Evolutionary conservation across 2,113 vertebrate species (phyloP), one percentile per base, ranked within the genome.

Genomic region (Rousettus leschenaultii): DNA sequence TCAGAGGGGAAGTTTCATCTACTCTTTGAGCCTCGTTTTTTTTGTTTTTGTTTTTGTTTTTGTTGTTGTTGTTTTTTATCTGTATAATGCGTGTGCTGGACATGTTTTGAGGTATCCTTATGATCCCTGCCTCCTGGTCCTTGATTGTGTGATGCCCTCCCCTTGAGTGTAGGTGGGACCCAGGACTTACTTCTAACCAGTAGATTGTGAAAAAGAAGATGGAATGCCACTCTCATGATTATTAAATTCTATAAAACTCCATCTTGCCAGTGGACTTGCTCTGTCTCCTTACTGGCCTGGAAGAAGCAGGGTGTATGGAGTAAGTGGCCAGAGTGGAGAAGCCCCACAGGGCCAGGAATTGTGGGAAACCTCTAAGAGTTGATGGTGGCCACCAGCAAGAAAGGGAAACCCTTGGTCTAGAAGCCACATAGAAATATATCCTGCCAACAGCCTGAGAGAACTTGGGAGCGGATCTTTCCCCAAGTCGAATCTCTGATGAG

Each of bases 201-300:
- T 24, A 14, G 70, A 57, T 43, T 18, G 6, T 48, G 79, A 57
- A 40, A 65, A 43, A 92, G n/a, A 26, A 14, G 38, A 40, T 33
- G 24, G 38, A 5, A 33, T 59, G 3, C 3, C 3, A 1, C 3
- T 9, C 59, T 74, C 2, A 0, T 38, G 57, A 38, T 40, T 70
- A 10, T 48, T 75, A 1, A 40, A 1, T 33, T 40, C 5, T 21
- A 0, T 19, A 43, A n/a, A 65, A 61, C 35, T 24, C 53, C 10
- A 3, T 38, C 40, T 86, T 48, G 33, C 59, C 15, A 22, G 55
- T 9, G 19, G 11, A 73, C 55, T 80, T 22, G 48, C 73, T 28
- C 18, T 45, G 26, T 71, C 1, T 71, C 1, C 43, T 61, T 30
- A n/a, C 43, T 51, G 66, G 6, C 11, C 4, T 48, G 30, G 65